These are phyloP conservation scores for Coregonus suidteri DNA, from an alignment of 2,797 vertebrate species.

Conservation along the genomic window DNA sequence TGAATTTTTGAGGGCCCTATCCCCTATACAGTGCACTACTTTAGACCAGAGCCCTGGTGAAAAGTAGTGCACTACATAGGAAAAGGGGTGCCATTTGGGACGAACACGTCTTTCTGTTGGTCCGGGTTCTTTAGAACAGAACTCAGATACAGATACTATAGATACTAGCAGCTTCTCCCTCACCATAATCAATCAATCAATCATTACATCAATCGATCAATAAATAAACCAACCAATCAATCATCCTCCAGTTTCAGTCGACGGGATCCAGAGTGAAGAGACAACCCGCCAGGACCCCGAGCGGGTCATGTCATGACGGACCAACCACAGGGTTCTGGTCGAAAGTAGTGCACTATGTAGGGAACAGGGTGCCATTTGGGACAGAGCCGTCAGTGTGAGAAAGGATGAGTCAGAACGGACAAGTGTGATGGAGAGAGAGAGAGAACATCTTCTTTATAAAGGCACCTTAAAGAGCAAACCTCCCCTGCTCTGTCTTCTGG, in stretches of 20 bases:
- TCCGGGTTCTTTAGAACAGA: background rate
- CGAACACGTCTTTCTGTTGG: background rate
- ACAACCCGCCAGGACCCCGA: too few species aligned
- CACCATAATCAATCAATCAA: background rate
- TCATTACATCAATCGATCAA: too few species aligned
- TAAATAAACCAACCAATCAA: background rate
- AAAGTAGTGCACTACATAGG: background rate
- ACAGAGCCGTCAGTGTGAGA: conserved; percentile 9
- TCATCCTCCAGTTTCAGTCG: too few species aligned
- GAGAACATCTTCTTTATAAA: too few species aligned
- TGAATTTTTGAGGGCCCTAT: background rate
- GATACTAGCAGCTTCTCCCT: conserved; percentile 3
- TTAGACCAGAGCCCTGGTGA: background rate
- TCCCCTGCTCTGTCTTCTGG: too few species aligned
- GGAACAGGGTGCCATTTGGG: too few species aligned
- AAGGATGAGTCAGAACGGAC: background rate
- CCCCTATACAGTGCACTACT: background rate
- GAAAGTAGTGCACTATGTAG: too few species aligned
- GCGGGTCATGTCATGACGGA: too few species aligned
- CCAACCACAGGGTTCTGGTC: background rate
- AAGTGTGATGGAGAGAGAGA: too few species aligned
- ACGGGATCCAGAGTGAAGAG: too few species aligned
- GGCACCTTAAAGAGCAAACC: too few species aligned
- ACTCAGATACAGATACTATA: background rate
- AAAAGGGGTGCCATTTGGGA: background rate